Conservation (phyloP, 2,113 vertebrate genomes). For the Nettapus auritus region DNA sequence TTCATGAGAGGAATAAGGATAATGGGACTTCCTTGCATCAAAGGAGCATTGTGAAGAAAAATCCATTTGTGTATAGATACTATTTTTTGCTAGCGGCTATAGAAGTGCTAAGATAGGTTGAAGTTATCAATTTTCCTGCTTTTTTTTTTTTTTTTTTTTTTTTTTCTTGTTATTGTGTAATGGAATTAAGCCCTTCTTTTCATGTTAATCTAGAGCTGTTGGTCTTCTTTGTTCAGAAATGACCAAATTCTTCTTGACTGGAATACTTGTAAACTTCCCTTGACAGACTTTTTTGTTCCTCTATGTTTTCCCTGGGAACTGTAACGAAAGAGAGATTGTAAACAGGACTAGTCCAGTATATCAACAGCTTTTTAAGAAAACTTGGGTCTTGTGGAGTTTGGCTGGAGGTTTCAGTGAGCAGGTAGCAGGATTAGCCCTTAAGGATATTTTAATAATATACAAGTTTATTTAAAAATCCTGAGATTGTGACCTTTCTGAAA, state of each 20-base stretch:
- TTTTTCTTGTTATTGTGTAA: background rate
- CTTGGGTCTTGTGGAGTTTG: background rate
- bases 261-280: background rate
- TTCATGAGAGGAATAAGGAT: slow-evolving; percentile 38
- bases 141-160: background rate
- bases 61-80: background rate
- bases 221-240: background rate
- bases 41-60: slow-evolving; percentile 39
- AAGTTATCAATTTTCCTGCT: background rate
- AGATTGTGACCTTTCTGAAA: slow-evolving; percentile 58
- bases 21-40: slow-evolving; percentile 53
- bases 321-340: background rate
- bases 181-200: background rate
- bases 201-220: background rate
- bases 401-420: background rate
- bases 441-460: slow-evolving; percentile 58
- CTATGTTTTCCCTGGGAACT: background rate
- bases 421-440: background rate
- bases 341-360: background rate
- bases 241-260: background rate
- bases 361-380: background rate
- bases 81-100: slow-evolving; percentile 1
- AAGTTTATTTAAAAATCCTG: slow-evolving; percentile 7
- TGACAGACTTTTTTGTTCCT: background rate
- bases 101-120: background rate